phyloP scores from a whole-genome alignment of 2,113 vertebrate genomes.

The Mixornis gularis region DNA sequence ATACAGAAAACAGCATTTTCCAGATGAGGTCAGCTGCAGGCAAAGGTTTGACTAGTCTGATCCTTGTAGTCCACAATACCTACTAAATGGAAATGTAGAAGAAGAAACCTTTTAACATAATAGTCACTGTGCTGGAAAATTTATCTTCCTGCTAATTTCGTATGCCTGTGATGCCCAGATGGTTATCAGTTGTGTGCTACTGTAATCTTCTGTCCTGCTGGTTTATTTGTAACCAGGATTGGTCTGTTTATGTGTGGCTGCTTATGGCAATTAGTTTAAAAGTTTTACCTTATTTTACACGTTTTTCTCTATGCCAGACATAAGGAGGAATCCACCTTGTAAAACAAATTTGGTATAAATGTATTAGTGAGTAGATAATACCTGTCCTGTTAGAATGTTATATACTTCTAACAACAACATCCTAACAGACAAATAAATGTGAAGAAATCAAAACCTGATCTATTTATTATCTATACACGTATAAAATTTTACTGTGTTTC shows the following conservation, averaged over 20 bases:
- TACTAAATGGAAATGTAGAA: background rate
- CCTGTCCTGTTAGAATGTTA: background rate
- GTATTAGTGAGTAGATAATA: background rate
- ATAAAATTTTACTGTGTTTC: background rate
- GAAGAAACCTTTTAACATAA: background rate
- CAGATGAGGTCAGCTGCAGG: background rate
- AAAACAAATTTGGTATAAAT: background rate
- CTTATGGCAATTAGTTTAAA: background rate
- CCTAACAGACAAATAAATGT: background rate
- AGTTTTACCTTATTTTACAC: background rate
- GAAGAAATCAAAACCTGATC: background rate
- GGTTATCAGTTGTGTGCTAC: background rate
- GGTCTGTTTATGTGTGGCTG: background rate
- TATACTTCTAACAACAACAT: background rate
- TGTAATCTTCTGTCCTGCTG: background rate
- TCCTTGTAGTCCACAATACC: background rate
- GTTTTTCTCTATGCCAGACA: background rate
- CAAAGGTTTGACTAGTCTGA: background rate
- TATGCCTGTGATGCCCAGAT: background rate
- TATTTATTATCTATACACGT: background rate
- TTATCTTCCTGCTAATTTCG: background rate
- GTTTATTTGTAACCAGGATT: background rate
- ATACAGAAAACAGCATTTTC: background rate
- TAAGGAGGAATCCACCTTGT: background rate
- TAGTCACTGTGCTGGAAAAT: background rate